A percentile compares a stretch with the other conserved stretches of the same genome.
phyloP scores from a whole-genome alignment of 2,888 invertebrate genomes.

The Sesia apiformis region DNA sequence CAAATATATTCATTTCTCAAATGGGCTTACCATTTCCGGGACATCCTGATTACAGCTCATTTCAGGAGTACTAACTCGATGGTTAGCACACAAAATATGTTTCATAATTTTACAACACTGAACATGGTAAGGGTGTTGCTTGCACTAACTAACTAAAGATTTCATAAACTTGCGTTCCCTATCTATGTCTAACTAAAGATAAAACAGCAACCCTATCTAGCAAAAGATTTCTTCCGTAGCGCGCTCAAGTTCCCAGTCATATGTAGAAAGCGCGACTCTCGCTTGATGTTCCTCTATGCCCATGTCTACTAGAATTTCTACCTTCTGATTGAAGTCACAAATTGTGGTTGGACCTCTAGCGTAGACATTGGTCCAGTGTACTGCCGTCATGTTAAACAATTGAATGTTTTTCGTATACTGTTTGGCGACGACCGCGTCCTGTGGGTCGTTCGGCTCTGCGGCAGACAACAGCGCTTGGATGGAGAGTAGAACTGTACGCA shows the following conservation, averaged over 20 bases:
- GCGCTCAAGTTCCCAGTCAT: constrained; percentile 93
- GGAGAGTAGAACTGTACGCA: constrained; percentile 95
- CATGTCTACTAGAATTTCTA: constrained; percentile 93
- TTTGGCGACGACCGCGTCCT: constrained; percentile 97
- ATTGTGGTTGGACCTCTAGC: constrained; percentile 81
- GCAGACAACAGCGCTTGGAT: constrained; percentile 95
- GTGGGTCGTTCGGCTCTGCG: constrained; percentile 94
- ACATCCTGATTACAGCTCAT: too few relatives aligned
- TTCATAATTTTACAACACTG: too few relatives aligned
- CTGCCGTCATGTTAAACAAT: constrained; percentile 92
- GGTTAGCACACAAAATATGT: too few relatives aligned
- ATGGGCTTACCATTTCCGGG: too few relatives aligned
- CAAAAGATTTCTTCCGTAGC: constrained; percentile 84
- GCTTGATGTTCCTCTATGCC: constrained; percentile 94
- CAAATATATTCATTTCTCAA: too few relatives aligned
- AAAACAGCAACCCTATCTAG: constrained; percentile 20
- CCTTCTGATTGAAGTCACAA: constrained; percentile 89
- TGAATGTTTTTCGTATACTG: constrained; percentile 93
- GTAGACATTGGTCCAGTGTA: constrained; percentile 96
- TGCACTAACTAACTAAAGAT: too few relatives aligned
- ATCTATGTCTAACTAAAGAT: too few relatives aligned
- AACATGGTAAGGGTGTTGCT: too few relatives aligned
- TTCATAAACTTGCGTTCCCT: too few relatives aligned
- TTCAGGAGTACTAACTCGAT: too few relatives aligned
- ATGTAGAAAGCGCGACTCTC: constrained; percentile 91